Percentiles rank a stretch among this genome's conserved stretches.
Conservation (phyloP, 1,140 invertebrate genomes). For the Drosophila punjabiensis region DNA sequence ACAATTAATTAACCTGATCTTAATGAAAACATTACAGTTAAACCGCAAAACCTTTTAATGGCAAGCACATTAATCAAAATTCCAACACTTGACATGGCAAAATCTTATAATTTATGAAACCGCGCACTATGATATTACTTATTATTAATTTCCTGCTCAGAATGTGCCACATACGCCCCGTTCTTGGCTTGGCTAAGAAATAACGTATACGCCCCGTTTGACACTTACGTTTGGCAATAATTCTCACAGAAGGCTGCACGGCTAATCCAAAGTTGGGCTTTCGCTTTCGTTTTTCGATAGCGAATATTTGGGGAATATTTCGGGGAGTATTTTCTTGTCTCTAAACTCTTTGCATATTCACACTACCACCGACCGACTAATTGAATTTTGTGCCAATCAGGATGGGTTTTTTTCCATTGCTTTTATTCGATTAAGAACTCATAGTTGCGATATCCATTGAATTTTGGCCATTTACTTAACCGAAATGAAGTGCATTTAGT, state of each 20-base stretch:
- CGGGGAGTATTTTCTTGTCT: conserved; percentile 22
- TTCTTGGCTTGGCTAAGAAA: conserved; percentile 2
- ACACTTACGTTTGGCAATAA: conserved; percentile 46
- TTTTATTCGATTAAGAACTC: conserved; percentile 11
- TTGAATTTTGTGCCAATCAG: conserved; percentile 43
- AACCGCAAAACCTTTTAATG: conserved; percentile 27
- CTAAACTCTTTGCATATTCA: conserved; percentile 52
- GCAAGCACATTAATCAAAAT: conserved; percentile 31
- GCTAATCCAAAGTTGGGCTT: conserved; percentile 56
- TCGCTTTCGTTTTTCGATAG: background rate
- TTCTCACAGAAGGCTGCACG: conserved; percentile 27
- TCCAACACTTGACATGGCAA: conserved; percentile 10
- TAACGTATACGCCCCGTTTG: conserved; percentile 47
- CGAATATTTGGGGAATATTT: conserved; percentile 10
- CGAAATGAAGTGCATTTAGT: conserved; percentile 28
- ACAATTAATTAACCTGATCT: conserved; percentile 8
- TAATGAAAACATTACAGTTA: conserved; percentile 21
- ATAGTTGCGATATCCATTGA: conserved; percentile 30
- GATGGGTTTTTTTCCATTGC: background rate
- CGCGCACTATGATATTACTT: conserved; percentile 14
- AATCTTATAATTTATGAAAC: conserved; percentile 31
- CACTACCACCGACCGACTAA: conserved; percentile 29
- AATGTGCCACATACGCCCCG: conserved; percentile 40
- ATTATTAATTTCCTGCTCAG: conserved; percentile 14
- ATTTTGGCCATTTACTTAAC: conserved; percentile 10